These are phyloP conservation scores for Amyelois transitella DNA, from an alignment of 1,140 invertebrate species.

Conservation along the genomic window DNA sequence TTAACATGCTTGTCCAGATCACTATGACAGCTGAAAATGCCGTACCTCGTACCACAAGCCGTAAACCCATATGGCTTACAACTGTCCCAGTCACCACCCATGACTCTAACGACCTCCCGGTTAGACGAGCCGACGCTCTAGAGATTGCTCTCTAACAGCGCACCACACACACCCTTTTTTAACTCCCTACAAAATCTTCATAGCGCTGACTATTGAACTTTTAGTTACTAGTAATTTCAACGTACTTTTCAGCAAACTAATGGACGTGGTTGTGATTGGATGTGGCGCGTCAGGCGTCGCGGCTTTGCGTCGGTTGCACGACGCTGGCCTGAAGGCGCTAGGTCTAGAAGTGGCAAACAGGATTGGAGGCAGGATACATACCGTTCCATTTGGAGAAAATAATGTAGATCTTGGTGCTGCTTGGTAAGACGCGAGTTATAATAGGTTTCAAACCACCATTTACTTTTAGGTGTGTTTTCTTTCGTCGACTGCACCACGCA, in stretches of 20 bases:
- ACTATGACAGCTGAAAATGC: no score
- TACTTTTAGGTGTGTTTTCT: no score
- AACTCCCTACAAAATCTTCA: no score
- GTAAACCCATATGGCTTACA: no score
- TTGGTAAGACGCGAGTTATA: slow-evolving; percentile 69
- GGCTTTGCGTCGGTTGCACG: slow-evolving; percentile 55
- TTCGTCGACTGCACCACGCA: no score
- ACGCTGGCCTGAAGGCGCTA: slow-evolving; percentile 50
- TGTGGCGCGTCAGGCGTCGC: slow-evolving; percentile 75
- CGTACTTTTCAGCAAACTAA: slow-evolving; percentile 37
- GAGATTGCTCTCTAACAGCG: background rate
- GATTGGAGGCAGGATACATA: slow-evolving; percentile 82
- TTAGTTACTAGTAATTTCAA: background rate
- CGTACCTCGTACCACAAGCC: no score
- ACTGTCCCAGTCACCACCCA: background rate
- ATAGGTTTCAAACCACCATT: background rate
- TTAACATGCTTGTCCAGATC: no score
- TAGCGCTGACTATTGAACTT: background rate
- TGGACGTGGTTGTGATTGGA: slow-evolving; percentile 75
- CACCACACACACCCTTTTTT: no score
- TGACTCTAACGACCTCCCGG: background rate
- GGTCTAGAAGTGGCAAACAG: slow-evolving; percentile 81
- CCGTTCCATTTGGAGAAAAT: slow-evolving; percentile 76
- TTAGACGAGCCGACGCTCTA: background rate
- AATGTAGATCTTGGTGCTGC: slow-evolving; percentile 88